Conservation (phyloP, 1,140 invertebrate genomes). For the Akabosia matsudoensis region DNA sequence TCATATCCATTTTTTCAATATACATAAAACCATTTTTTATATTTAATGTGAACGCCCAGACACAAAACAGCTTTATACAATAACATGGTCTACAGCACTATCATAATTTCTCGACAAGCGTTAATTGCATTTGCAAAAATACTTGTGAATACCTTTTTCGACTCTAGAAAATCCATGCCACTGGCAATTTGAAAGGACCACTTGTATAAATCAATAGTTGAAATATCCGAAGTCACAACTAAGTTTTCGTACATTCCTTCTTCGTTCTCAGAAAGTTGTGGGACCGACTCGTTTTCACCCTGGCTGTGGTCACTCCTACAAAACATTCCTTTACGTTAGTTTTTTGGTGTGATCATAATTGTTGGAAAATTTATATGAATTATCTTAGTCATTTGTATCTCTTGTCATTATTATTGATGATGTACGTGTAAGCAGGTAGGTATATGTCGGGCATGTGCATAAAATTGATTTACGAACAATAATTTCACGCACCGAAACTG, state of each 20-base stretch:
- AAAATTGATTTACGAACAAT: neutral
- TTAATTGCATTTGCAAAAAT: too few relatives aligned
- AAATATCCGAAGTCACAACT: slow-evolving; percentile 12
- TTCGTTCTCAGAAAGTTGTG: neutral
- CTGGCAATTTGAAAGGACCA: slow-evolving; percentile 25
- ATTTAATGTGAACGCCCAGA: neutral
- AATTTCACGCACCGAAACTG: neutral
- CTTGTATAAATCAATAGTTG: neutral
- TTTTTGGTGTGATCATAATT: too few relatives aligned
- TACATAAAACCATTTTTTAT: neutral
- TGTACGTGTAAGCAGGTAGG: neutral
- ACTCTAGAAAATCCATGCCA: slow-evolving; percentile 18
- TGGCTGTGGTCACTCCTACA: neutral
- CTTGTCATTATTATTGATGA: neutral
- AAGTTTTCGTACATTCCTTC: neutral
- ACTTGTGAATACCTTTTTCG: too few relatives aligned
- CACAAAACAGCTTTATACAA: too few relatives aligned
- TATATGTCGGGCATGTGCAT: neutral
- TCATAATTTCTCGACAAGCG: too few relatives aligned
- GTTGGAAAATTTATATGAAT: neutral
- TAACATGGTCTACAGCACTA: too few relatives aligned
- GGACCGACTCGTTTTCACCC: too few relatives aligned
- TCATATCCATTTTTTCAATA: neutral
- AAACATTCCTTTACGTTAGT: neutral
- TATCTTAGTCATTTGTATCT: neutral